Evolutionary conservation across 2,113 vertebrate genomes (phyloP).

Genomic region (Glaucomys volans): DNA sequence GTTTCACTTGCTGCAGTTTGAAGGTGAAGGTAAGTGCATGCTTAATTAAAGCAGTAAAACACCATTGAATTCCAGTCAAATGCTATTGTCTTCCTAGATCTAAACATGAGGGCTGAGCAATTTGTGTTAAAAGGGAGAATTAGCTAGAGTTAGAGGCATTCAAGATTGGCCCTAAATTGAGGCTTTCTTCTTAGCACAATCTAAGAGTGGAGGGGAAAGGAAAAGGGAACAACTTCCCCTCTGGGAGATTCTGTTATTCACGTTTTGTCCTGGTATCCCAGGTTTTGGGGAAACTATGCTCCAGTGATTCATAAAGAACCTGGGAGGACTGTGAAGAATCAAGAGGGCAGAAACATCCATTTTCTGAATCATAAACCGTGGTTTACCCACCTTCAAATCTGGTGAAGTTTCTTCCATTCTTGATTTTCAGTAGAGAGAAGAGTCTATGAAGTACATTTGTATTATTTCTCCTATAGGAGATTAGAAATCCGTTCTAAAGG

Average conservation of each 20-base stretch:
- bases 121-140: neutral
- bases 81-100: neutral
- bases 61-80: neutral
- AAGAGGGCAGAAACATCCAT: neutral
- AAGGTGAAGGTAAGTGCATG: neutral
- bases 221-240: neutral
- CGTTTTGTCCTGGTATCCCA: neutral
- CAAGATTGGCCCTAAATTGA: neutral
- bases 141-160: neutral
- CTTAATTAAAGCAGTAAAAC: constrained; percentile 37
- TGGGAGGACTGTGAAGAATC: neutral
- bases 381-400: neutral
- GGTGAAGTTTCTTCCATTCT: neutral
- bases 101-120: neutral
- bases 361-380: neutral
- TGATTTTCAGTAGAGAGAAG: constrained; percentile 26
- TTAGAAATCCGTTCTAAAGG: neutral
- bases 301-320: neutral
- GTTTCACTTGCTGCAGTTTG: constrained; percentile 10
- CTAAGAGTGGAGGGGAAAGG: neutral
- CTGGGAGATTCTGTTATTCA: neutral
- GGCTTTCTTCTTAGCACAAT: neutral
- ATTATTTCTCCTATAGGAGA: neutral
- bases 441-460: neutral
- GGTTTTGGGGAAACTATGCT: neutral